Evolutionary conservation across 92 coral and sea anemone species (phyloP).

Genomic region (Palythoa heliodiscus): DNA sequence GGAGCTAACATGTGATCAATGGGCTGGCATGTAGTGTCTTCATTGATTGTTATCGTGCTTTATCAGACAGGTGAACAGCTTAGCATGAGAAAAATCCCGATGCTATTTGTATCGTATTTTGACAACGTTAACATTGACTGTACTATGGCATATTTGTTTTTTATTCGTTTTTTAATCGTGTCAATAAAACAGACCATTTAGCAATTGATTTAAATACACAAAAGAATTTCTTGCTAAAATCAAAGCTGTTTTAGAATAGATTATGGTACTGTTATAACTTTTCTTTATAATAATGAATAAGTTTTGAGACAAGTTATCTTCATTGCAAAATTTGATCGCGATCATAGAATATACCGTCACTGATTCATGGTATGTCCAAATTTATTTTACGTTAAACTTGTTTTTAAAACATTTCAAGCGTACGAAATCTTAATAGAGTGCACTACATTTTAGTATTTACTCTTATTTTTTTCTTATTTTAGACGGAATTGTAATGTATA

Average conservation of each 20-base stretch:
- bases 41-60: not conserved
- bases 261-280: not conserved
- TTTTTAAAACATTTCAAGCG: too few relatives aligned
- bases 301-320: too few relatives aligned
- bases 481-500: too few relatives aligned
- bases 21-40: slow-evolving; percentile 34
- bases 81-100: not conserved
- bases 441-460: too few relatives aligned
- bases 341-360: too few relatives aligned
- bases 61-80: slow-evolving; percentile 10
- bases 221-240: not conserved
- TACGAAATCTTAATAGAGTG: too few relatives aligned
- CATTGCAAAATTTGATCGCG: too few relatives aligned
- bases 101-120: not conserved
- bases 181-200: not conserved
- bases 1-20: slow-evolving; percentile 33
- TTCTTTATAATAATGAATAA: not conserved
- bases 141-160: not conserved
- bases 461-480: too few relatives aligned
- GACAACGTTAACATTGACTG: not conserved
- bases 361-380: too few relatives aligned
- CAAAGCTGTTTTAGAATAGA: not conserved
- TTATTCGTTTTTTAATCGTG: not conserved
- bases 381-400: too few relatives aligned
- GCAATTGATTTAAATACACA: not conserved